Evolutionary conservation across 2,113 vertebrate genomes (phyloP).

Genomic region (Geococcyx californianus): DNA sequence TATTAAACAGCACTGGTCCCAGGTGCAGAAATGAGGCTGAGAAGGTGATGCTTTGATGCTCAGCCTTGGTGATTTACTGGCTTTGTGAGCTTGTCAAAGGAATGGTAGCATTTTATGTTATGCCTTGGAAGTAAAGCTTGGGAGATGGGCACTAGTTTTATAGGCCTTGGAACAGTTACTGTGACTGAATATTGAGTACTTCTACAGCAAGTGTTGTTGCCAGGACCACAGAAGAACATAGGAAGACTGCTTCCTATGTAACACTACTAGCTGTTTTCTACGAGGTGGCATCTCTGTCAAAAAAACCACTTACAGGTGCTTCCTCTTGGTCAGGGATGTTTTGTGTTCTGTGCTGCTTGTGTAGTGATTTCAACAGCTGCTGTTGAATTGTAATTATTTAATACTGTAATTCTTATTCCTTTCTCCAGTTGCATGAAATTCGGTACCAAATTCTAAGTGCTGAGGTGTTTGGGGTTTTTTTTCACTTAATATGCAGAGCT

Average conservation of each 20-base stretch:
- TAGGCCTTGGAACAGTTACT: accelerated
- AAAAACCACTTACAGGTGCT: background rate
- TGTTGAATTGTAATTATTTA: background rate
- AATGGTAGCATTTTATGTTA: accelerated
- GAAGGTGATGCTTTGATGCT: background rate
- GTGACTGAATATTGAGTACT: accelerated
- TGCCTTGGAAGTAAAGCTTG: background rate
- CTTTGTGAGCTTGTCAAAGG: background rate
- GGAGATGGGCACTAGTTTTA: background rate
- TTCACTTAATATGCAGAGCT: background rate
- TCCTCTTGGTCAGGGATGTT: accelerated
- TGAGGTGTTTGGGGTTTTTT: background rate
- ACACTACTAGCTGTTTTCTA: accelerated
- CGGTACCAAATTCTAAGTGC: too few relatives aligned
- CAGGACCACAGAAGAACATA: background rate
- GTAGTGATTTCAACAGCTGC: background rate
- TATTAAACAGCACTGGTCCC: too few relatives aligned
- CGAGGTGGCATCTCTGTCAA: background rate
- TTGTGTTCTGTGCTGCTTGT: accelerated
- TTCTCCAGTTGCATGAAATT: background rate
- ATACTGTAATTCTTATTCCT: background rate
- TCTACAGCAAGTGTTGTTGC: accelerated
- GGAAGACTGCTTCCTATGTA: accelerated
- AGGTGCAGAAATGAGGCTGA: background rate
- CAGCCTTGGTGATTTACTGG: accelerated